phyloP scores from a whole-genome alignment of 2,888 invertebrate species.

The Flexamia atlantica region DNA sequence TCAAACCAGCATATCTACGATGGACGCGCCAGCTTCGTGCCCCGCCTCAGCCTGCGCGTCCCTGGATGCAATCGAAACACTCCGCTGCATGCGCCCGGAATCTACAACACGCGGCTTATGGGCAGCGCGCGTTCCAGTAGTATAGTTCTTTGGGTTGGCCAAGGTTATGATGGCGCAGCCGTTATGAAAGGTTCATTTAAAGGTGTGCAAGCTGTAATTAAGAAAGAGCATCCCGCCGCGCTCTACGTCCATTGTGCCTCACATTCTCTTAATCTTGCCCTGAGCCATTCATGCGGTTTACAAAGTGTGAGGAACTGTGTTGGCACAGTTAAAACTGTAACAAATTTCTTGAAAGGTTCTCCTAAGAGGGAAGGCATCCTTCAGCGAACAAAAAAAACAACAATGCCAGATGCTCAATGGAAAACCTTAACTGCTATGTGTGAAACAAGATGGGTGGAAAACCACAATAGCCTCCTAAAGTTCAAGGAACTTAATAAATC shows the following conservation, averaged over 20 bases:
- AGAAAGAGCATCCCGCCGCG: slow-evolving; percentile 26
- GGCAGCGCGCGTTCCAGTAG: too few species aligned
- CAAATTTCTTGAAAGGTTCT: slow-evolving; percentile 44
- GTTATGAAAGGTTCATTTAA: slow-evolving; percentile 51
- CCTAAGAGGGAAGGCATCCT: slow-evolving; percentile 39
- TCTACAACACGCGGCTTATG: too few species aligned
- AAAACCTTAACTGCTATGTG: slow-evolving; percentile 41
- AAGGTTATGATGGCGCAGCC: slow-evolving; percentile 50
- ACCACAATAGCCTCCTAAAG: slow-evolving; percentile 47
- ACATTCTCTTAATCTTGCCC: slow-evolving; percentile 40
- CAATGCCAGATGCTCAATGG: slow-evolving; percentile 37
- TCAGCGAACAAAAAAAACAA: slow-evolving; percentile 2
- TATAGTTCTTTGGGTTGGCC: slow-evolving; percentile 7
- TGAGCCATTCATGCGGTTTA: slow-evolving; percentile 31
- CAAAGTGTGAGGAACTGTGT: slow-evolving; percentile 47
- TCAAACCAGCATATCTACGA: too few species aligned
- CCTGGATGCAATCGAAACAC: too few species aligned
- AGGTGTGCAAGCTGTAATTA: slow-evolving; percentile 35
- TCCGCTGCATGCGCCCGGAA: too few species aligned
- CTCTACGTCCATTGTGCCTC: slow-evolving; percentile 51
- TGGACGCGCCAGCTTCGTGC: too few species aligned
- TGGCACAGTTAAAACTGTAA: slow-evolving; percentile 43
- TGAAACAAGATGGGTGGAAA: slow-evolving; percentile 54
- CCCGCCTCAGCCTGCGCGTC: too few species aligned
- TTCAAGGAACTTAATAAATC: slow-evolving; percentile 41